Evolutionary conservation across 92 coral and sea anemone species (phyloP), one percentile per base, ranked within the genome.

Genomic region (Pocillopora grandis): DNA sequence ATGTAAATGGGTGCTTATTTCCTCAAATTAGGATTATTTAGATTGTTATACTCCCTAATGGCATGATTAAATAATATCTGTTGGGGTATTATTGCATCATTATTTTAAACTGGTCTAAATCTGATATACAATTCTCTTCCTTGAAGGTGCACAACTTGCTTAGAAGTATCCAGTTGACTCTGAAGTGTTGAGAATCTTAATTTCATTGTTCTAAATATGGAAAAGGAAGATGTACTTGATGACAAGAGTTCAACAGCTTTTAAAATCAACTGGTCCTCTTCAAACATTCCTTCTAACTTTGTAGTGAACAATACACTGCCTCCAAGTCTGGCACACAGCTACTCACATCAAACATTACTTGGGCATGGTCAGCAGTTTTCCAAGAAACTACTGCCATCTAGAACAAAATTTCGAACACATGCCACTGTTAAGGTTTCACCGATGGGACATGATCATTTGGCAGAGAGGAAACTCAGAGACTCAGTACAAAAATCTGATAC

Each of bases 401-500:
- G 90, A 33, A 72, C 83, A 72, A 97, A 80, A 81, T 86, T 89
- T 16, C 88, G 92, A 69, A 62, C 88, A 67, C 93, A 92, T 21
- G 76, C 93, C 0, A 82, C 89, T 11, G 20, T 84, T 12, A 93
- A 71, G 89, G 84, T 89, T 67, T 89, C 96, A 59, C 88, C 97
- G 52, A 17, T 69, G 37, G 95, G 96, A 33, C 90, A 81, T 31
- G 88, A 84, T 35, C 82, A 76, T 72, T 65, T 91, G 55, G 88
- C 89, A n/a, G 95, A 97, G 76, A 94, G 88, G 81, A 89, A 89
- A 82, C 90, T 97, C 19, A 88, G 98, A 81, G 99, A 94, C 68
- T 98, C 93, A 18, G 97, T 92, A 1, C 93, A 91, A 78, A 84
- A 80, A 31, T 79, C 93, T 19, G 83, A 97, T 70, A 75, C 82